phyloP scores from a whole-genome alignment of 2,797 vertebrate species.

The Cheirogaleus major region DNA sequence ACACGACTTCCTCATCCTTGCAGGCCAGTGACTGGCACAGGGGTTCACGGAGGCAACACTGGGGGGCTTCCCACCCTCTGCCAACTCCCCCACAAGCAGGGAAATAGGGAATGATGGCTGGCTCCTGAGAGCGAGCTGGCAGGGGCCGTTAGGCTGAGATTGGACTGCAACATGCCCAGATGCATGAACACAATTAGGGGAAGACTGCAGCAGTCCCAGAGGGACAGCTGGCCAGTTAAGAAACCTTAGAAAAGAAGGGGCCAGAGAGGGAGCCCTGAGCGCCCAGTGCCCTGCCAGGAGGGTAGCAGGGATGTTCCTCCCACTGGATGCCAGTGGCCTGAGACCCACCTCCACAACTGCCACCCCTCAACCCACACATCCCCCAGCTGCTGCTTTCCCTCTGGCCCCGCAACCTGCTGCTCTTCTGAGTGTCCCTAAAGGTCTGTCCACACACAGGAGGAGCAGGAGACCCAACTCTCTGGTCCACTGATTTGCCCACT shows the following conservation, averaged over 20 bases:
- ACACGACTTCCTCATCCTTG: background rate
- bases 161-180: no score
- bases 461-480: background rate
- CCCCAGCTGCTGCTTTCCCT: background rate
- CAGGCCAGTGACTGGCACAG: background rate
- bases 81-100: no score
- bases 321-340: background rate
- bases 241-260: background rate
- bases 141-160: background rate
- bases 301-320: background rate
- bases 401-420: background rate
- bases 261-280: background rate
- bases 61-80: background rate
- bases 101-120: background rate
- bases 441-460: background rate
- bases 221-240: background rate
- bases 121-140: background rate
- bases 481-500: background rate
- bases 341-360: background rate
- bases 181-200: rapidly evolving
- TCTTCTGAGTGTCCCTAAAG: background rate
- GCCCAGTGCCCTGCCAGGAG: rapidly evolving
- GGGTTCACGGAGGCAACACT: background rate
- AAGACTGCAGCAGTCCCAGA: background rate
- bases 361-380: background rate